A percentile compares a stretch with the other conserved stretches of the same genome.
phyloP scores from a whole-genome alignment of 1,140 invertebrate genomes.

The Drosophila suzukii region DNA sequence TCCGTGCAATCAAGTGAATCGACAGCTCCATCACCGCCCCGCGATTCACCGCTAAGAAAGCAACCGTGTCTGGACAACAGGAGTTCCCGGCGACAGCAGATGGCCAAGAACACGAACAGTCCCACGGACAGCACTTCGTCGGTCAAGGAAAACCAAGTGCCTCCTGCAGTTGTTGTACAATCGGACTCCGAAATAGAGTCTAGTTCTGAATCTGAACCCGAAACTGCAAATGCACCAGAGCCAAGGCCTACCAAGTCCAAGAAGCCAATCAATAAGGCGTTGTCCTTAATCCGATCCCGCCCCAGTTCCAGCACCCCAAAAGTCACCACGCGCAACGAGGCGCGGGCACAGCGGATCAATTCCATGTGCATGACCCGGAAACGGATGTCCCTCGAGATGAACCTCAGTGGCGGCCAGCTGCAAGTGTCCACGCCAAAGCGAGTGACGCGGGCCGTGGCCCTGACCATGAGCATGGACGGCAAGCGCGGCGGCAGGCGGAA shows the following conservation, averaged over 20 bases:
- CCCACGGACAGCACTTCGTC: slow-evolving; percentile 65
- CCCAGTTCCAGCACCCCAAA: slow-evolving; percentile 30
- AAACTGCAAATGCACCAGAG: background rate
- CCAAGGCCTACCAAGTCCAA: slow-evolving; percentile 7
- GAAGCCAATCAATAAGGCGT: background rate
- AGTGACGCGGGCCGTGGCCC: slow-evolving; percentile 18
- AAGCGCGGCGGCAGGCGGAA: slow-evolving; percentile 19
- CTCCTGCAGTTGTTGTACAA: background rate
- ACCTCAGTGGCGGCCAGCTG: slow-evolving; percentile 50
- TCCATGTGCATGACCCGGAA: slow-evolving; percentile 65
- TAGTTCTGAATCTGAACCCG: background rate
- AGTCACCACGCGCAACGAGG: slow-evolving; percentile 58
- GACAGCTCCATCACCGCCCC: slow-evolving; percentile 12
- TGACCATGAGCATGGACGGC: slow-evolving; percentile 8
- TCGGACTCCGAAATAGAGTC: background rate
- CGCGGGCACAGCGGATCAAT: slow-evolving; percentile 39
- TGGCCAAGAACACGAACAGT: slow-evolving; percentile 35
- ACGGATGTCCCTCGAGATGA: slow-evolving; percentile 63
- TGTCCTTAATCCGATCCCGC: background rate
- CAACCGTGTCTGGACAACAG: slow-evolving; percentile 55
- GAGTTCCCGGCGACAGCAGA: background rate
- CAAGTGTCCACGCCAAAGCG: slow-evolving; percentile 63
- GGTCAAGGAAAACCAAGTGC: slow-evolving; percentile 59
- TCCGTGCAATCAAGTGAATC: slow-evolving; percentile 5
- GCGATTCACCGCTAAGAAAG: slow-evolving; percentile 50